These are phyloP conservation scores for Spea bombifrons DNA, from an alignment of 2,113 vertebrate genomes.

Conservation along the genomic window DNA sequence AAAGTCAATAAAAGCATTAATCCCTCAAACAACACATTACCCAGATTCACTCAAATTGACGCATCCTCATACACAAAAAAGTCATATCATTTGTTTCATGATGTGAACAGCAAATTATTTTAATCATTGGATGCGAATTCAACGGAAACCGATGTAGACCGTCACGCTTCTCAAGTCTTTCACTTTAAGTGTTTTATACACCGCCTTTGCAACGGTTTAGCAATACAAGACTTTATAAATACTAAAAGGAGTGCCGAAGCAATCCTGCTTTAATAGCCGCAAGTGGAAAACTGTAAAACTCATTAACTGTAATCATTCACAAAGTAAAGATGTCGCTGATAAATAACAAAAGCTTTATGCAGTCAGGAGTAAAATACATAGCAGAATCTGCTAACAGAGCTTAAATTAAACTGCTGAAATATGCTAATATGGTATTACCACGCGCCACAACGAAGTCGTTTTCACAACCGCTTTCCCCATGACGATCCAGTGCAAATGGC, in stretches of 20 bases:
- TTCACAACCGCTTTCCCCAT: no score
- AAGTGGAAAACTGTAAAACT: background rate
- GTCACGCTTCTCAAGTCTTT: no score
- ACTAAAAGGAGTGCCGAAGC: no score
- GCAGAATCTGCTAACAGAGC: no score
- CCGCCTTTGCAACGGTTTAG: no score
- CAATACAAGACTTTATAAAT: no score
- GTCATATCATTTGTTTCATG: constrained; percentile 30
- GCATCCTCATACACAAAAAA: constrained; percentile 22
- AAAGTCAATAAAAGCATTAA: no score
- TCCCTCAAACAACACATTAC: no score
- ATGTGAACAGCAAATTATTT: constrained; percentile 42
- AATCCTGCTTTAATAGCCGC: background rate
- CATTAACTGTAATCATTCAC: background rate
- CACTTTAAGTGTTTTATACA: background rate
- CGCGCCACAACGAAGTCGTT: no score
- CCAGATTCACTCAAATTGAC: no score
- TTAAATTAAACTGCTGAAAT: no score
- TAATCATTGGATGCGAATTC: constrained; percentile 16
- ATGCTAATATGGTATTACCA: no score
- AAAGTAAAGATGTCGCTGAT: background rate
- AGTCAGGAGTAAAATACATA: background rate
- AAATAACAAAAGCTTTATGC: background rate
- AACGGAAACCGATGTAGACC: background rate
- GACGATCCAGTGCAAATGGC: background rate